Conservation (phyloP, 1,140 invertebrate species). For the Achroia grisella region DNA sequence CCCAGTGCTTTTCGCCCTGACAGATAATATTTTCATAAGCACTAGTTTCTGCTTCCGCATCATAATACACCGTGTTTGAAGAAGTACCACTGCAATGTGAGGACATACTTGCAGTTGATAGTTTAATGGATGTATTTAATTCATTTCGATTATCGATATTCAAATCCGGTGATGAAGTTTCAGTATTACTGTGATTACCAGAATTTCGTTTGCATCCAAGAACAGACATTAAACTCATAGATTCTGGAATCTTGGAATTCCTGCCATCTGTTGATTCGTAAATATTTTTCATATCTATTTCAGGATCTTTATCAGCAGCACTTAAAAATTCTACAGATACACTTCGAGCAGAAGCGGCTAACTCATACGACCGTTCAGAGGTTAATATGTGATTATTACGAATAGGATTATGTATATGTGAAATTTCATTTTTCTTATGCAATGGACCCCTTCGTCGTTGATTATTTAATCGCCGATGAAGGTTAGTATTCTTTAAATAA, state of each 20-base stretch:
- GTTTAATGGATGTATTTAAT: constrained; percentile 31
- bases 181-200: constrained; percentile 27
- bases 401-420: constrained; percentile 87
- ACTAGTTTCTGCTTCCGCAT: constrained; percentile 57
- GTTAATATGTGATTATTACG: constrained; percentile 55
- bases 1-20: constrained; percentile 83
- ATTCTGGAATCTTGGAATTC: constrained; percentile 74
- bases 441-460: constrained; percentile 75
- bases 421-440: constrained; percentile 82
- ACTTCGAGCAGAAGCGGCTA: constrained; percentile 78
- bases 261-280: constrained; percentile 81
- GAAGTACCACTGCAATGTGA: constrained; percentile 64
- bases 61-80: constrained; percentile 65
- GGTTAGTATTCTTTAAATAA: constrained; percentile 68
- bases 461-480: constrained; percentile 78
- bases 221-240: constrained; percentile 61
- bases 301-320: constrained; percentile 78
- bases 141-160: constrained; percentile 21
- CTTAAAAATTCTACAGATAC: constrained; percentile 80
- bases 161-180: constrained; percentile 29
- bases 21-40: constrained; percentile 67
- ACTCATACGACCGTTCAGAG: constrained; percentile 69
- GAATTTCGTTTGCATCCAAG: constrained; percentile 70
- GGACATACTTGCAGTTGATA: constrained; percentile 60
- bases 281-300: constrained; percentile 84